These are phyloP conservation scores for Erythrolamprus reginae DNA, from an alignment of 2,113 vertebrate species.

Conservation along the genomic window DNA sequence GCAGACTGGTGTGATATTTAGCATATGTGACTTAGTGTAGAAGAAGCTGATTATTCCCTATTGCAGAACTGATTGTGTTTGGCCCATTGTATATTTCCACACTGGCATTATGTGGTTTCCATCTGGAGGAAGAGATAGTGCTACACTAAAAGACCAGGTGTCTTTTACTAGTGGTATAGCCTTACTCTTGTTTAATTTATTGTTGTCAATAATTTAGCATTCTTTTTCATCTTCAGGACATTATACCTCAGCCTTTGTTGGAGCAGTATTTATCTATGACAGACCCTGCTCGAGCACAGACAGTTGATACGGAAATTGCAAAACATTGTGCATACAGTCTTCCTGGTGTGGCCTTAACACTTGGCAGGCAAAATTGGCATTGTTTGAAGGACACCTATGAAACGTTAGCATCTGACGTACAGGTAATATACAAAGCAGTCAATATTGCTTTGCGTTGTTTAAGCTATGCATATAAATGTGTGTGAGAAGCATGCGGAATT, in stretches of 20 bases:
- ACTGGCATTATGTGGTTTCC: background rate
- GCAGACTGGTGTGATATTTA: background rate
- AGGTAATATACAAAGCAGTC: conserved; percentile 46
- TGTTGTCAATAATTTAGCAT: background rate
- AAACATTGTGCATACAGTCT: conserved; percentile 72
- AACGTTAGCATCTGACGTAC: conserved; percentile 67
- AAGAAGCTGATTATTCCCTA: background rate
- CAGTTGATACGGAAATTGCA: conserved; percentile 68
- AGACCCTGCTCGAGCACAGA: conserved; percentile 69
- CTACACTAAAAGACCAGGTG: background rate
- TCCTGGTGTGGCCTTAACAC: conserved; percentile 68
- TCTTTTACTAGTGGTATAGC: background rate
- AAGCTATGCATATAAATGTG: background rate
- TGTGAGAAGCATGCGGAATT: background rate
- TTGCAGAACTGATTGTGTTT: background rate
- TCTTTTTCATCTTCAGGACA: conserved; percentile 51
- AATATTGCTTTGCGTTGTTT: background rate
- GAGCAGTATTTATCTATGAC: conserved; percentile 75
- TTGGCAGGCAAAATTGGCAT: conserved; percentile 74
- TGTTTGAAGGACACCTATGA: conserved; percentile 70
- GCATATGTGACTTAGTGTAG: background rate
- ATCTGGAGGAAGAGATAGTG: background rate
- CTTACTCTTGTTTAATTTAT: background rate
- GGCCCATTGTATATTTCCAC: background rate
- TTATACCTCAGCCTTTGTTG: conserved; percentile 70